Conservation (phyloP, 2,113 vertebrate genomes). For the Ondatra zibethicus region DNA sequence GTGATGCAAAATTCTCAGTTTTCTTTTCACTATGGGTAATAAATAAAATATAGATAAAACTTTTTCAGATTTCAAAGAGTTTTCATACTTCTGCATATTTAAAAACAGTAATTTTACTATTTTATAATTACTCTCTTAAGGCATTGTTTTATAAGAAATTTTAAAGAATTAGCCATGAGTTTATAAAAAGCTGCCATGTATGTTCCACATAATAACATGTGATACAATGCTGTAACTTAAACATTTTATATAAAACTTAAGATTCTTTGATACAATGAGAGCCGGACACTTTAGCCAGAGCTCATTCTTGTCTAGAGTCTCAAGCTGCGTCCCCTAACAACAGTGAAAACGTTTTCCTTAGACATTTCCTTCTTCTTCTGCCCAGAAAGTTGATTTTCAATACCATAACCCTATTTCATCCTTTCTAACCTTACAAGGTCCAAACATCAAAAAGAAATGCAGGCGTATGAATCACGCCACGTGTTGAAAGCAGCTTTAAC, state of each 20-base stretch:
- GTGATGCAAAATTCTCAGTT: neutral
- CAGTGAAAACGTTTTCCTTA: neutral
- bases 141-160: conserved; percentile 13
- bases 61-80: neutral
- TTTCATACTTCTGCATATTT: conserved; percentile 13
- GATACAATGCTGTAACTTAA: neutral
- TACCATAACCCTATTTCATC: conserved; percentile 25
- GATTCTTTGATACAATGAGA: neutral
- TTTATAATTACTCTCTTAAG: conserved; percentile 29
- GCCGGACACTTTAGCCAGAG: conserved; percentile 14
- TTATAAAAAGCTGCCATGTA: conserved; percentile 7
- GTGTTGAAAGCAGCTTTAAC: neutral
- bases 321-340: conserved; percentile 33
- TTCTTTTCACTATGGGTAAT: conserved; percentile 18
- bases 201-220: neutral
- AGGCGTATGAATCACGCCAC: neutral
- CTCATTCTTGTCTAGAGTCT: neutral
- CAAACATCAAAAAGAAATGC: conserved; percentile 25
- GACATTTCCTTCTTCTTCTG: neutral
- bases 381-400: conserved; percentile 38
- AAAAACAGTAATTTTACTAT: conserved; percentile 30
- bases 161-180: neutral
- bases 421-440: neutral
- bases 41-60: conserved; percentile 13
- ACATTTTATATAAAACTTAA: conserved; percentile 42